These are phyloP conservation scores for Drosophila flavopinicola DNA, from an alignment of 2,888 invertebrate genomes.

Conservation along the genomic window DNA sequence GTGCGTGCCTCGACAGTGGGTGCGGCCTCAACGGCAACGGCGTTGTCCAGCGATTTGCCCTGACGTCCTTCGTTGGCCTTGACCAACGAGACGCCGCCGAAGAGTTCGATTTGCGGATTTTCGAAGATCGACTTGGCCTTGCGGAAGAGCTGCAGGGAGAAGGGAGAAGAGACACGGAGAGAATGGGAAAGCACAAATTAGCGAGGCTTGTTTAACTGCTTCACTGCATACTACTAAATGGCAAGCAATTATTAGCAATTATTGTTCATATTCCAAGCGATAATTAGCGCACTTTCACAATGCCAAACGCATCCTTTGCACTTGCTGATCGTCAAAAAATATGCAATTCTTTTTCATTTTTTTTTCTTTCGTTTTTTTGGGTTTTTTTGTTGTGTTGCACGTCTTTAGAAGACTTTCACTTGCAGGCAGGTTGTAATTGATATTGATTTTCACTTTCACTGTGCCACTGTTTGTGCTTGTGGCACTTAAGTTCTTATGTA, in stretches of 20 bases:
- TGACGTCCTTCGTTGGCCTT: slow-evolving; percentile 83
- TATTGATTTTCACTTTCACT: slow-evolving; percentile 69
- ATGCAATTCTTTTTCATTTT: not conserved
- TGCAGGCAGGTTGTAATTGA: slow-evolving; percentile 25
- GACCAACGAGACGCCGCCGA: slow-evolving; percentile 86
- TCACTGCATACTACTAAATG: slow-evolving; percentile 34
- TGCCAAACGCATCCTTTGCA: slow-evolving; percentile 40
- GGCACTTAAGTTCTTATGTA: slow-evolving; percentile 35
- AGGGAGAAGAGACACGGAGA: slow-evolving; percentile 11
- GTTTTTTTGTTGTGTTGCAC: too few relatives aligned
- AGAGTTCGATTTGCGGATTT: slow-evolving; percentile 86
- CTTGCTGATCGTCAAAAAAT: slow-evolving; percentile 7
- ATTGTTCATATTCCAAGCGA: slow-evolving; percentile 32
- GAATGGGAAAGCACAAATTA: slow-evolving; percentile 42
- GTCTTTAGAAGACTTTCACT: slow-evolving; percentile 58
- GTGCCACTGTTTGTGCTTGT: slow-evolving; percentile 17
- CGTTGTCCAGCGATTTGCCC: slow-evolving; percentile 84
- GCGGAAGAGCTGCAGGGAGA: slow-evolving; percentile 85
- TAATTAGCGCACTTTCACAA: slow-evolving; percentile 63
- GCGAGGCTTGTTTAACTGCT: slow-evolving; percentile 26
- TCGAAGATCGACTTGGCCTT: slow-evolving; percentile 87
- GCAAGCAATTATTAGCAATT: slow-evolving; percentile 20
- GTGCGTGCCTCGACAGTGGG: slow-evolving; percentile 86
- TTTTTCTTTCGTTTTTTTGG: too few relatives aligned
- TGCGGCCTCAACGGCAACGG: slow-evolving; percentile 85